Conservation (phyloP, 2,113 vertebrate genomes). For the Stomatorhinus ivindoensis region DNA sequence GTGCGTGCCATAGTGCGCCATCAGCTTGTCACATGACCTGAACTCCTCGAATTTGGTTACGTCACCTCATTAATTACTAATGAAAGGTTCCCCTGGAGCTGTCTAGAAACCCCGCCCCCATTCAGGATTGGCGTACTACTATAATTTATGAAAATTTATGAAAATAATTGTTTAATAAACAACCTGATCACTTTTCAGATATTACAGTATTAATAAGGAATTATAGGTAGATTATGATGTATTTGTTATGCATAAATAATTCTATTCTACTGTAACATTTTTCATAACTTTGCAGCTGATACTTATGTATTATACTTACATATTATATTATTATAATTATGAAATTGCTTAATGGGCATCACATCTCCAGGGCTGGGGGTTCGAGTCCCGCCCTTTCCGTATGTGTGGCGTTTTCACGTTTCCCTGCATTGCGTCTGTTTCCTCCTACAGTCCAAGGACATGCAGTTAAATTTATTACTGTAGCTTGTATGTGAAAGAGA, state of each 20-base stretch:
- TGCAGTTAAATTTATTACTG: neutral
- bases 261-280: neutral
- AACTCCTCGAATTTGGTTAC: neutral
- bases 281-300: neutral
- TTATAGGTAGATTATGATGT: neutral
- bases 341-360: neutral
- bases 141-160: neutral
- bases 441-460: neutral
- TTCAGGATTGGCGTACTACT: neutral
- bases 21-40: neutral
- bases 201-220: neutral
- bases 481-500: neutral
- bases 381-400: neutral
- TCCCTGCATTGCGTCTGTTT: neutral
- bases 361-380: neutral
- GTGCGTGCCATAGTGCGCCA: neutral
- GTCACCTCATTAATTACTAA: neutral
- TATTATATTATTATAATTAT: neutral
- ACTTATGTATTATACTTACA: neutral
- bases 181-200: neutral
- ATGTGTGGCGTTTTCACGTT: neutral
- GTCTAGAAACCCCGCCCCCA: neutral
- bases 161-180: neutral
- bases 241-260: neutral
- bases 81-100: neutral